phyloP scores from a whole-genome alignment of 2,113 vertebrate genomes.

The Lipophrys pholis region DNA sequence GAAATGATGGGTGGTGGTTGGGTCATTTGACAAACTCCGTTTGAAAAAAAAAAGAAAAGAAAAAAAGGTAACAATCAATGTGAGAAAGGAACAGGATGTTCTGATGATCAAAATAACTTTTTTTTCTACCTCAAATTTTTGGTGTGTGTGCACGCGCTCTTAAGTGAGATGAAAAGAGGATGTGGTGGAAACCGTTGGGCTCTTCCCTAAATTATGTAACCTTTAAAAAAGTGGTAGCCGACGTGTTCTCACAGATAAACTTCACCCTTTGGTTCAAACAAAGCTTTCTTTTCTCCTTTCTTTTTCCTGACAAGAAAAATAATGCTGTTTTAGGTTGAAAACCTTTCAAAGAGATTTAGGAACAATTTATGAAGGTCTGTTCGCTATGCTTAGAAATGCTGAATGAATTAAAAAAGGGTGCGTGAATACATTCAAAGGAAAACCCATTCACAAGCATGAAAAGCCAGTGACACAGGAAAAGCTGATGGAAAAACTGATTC shows the following conservation, averaged over 20 bases:
- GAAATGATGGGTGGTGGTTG: slow-evolving; percentile 10
- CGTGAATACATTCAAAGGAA: too few relatives aligned
- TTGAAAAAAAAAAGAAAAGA: background rate
- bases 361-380: background rate
- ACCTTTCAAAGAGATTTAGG: background rate
- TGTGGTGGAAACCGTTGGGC: slow-evolving; percentile 38
- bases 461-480: slow-evolving; percentile 1
- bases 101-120: background rate
- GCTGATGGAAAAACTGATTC: slow-evolving; percentile 7
- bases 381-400: background rate
- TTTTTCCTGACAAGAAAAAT: background rate
- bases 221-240: slow-evolving; percentile 39
- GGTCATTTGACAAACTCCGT: slow-evolving; percentile 15
- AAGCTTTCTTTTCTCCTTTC: background rate
- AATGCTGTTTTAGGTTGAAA: slow-evolving; percentile 32
- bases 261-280: slow-evolving; percentile 12
- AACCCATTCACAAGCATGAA: background rate
- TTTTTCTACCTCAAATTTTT: too few relatives aligned
- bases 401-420: too few relatives aligned
- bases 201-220: slow-evolving; percentile 45
- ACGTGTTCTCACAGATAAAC: slow-evolving; percentile 22
- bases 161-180: slow-evolving; percentile 58
- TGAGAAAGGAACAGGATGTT: slow-evolving; percentile 16
- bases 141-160: background rate
- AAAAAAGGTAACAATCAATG: background rate